Evolutionary conservation across 2,113 vertebrate genomes (phyloP).

Genomic region (Plectropomus leopardus): DNA sequence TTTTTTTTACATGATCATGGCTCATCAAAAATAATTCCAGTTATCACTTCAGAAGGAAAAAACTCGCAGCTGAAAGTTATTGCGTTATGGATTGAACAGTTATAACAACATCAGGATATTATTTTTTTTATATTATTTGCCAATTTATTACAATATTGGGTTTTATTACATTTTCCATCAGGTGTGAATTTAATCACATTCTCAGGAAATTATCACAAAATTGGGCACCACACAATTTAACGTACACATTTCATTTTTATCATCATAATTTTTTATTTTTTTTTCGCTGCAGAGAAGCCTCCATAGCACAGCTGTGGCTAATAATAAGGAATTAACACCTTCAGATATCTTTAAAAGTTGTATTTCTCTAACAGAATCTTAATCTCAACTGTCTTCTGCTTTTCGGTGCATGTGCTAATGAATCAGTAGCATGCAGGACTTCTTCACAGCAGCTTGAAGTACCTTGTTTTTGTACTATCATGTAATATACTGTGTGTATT

Average conservation of each 20-base stretch:
- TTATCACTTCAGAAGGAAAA: too few species aligned
- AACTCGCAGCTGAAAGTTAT: too few species aligned
- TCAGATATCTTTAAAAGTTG: neutral
- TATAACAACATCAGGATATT: too few species aligned
- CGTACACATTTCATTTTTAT: neutral
- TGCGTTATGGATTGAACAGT: too few species aligned
- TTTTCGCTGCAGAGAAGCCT: neutral
- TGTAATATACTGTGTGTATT: neutral
- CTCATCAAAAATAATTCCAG: too few species aligned
- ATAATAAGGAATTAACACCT: neutral
- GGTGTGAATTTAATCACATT: too few species aligned
- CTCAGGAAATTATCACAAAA: too few species aligned
- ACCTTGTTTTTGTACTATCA: neutral
- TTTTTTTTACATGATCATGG: too few species aligned
- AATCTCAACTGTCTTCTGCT: neutral
- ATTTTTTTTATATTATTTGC: too few species aligned
- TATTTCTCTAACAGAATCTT: constrained; percentile 3
- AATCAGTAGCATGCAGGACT: neutral
- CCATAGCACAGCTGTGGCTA: neutral
- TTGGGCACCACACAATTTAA: neutral
- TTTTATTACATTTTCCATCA: too few species aligned
- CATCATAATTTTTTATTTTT: neutral
- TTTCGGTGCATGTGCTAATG: neutral
- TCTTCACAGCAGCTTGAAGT: neutral
- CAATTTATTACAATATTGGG: too few species aligned